Percentiles rank a stretch among this genome's conserved stretches.
phyloP scores from a whole-genome alignment of 2,888 invertebrate species.

The Drosophila limbata region DNA sequence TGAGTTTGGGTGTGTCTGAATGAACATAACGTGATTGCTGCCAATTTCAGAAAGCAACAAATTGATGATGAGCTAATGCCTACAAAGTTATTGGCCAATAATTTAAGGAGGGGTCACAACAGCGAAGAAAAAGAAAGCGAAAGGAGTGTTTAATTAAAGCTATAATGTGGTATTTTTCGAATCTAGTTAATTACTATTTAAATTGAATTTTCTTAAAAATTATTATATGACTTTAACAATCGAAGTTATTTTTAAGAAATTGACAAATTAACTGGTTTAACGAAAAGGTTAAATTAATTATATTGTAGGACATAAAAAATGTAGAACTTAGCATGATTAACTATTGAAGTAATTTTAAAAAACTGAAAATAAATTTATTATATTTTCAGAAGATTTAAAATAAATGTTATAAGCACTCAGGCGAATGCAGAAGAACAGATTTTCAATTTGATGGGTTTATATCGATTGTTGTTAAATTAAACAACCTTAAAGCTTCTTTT shows the following conservation, averaged over 20 bases:
- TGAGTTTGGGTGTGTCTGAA: slow-evolving; percentile 35
- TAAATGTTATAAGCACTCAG: neutral
- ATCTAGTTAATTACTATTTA: slow-evolving; percentile 2
- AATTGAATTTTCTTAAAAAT: neutral
- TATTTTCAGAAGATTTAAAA: neutral
- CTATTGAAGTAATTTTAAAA: too few relatives aligned
- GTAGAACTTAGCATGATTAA: too few relatives aligned
- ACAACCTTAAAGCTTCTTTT: neutral
- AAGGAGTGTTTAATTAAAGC: slow-evolving; percentile 16
- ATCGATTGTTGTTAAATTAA: slow-evolving; percentile 1
- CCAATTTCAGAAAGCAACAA: slow-evolving; percentile 64
- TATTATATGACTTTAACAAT: too few relatives aligned
- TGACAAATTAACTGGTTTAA: too few relatives aligned
- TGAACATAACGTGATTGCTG: slow-evolving; percentile 68
- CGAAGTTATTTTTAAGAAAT: neutral
- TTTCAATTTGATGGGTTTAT: neutral
- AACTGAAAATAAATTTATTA: neutral
- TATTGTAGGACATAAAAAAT: too few relatives aligned
- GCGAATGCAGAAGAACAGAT: neutral
- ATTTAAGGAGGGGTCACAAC: neutral
- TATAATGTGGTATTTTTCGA: neutral
- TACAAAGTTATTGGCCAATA: slow-evolving; percentile 48
- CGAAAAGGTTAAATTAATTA: too few relatives aligned
- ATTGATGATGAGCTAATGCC: slow-evolving; percentile 67
- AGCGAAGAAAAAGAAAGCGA: neutral